Base-by-base conservation (phyloP, 2,113 vertebrate genomes). In the Melanocharis versteri region DNA sequence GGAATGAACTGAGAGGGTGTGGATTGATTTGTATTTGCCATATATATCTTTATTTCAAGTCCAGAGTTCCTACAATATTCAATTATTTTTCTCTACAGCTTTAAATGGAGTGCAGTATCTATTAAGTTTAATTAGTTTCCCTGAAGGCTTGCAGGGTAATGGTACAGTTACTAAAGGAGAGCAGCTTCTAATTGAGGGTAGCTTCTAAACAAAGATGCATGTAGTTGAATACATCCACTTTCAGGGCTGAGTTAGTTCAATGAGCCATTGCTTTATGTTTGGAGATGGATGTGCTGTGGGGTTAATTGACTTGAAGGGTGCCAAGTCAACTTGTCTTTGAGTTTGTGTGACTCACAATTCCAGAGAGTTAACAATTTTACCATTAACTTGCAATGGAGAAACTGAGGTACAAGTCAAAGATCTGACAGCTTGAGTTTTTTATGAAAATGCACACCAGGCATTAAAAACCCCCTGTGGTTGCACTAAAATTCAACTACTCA, bases 41-140 rank as follows among this genome's bases (percentile, higher is more conserved):
- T 44, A n/a, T 28, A 40, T 13, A 22, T 48, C 37, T 93, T 93
- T 26, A 68, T 93, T 93, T 87, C 19, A 65, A 69, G n/a, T 70
- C n/a, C 11, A 47, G 53, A 8, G 2, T 58, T 90, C 45, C 61
- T 66, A 51, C 45, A 66, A 72, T 90, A 91, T 82, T 93, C 57
- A 90, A 83, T 91, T 90, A 81, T 81, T 95, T 94, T 91, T 90
- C 57, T 92, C 30, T 50, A 30, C 39, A 51, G 17, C 33, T 93
- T 93, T 91, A 92, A 93, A 93, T 50, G 45, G 45, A 87, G 30
- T 76, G 40, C 30, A 70, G 15, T 27, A 83, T 84, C 54, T 89
- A 62, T 89, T 96, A 58, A 58, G 47, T 72, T 93, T 93, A 90
- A 91, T 94, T 84, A 85, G 13, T 92, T 96, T 76, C 50, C 57